Evolutionary conservation across 1,140 invertebrate species (phyloP).

Genomic region (Pectinophora gossypiella): DNA sequence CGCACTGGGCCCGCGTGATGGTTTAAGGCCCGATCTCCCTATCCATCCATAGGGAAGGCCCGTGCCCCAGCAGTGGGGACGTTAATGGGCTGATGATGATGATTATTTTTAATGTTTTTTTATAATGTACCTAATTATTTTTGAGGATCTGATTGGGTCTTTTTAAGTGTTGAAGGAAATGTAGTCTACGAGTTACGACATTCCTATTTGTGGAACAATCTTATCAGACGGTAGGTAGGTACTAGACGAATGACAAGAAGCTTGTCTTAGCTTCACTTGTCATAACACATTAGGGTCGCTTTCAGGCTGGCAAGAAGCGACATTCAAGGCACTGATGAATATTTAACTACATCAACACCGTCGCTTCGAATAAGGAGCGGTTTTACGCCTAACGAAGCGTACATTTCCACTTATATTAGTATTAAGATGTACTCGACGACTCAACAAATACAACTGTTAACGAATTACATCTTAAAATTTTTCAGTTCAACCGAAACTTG

Average conservation of each 20-base stretch:
- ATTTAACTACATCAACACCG: slow-evolving; percentile 27
- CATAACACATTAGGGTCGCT: neutral
- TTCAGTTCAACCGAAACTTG: neutral
- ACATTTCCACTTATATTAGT: slow-evolving; percentile 24
- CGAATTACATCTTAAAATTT: neutral
- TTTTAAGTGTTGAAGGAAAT: no score
- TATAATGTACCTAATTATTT: no score
- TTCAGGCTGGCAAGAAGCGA: neutral
- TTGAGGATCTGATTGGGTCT: no score
- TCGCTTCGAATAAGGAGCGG: slow-evolving; percentile 17
- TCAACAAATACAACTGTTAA: neutral
- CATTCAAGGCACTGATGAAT: slow-evolving; percentile 18
- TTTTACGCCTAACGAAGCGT: slow-evolving; percentile 11
- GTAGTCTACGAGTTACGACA: no score
- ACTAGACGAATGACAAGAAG: neutral
- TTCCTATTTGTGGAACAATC: neutral
- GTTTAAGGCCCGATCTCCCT: no score
- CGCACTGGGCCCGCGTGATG: no score
- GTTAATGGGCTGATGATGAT: no score
- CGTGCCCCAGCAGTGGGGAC: no score
- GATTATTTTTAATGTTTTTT: no score
- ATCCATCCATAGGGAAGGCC: no score
- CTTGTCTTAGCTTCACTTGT: slow-evolving; percentile 1
- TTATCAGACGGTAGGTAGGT: neutral
- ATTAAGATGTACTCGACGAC: neutral